Conservation (phyloP, 2,797 vertebrate species). For the Lacerta bilineata region DNA sequence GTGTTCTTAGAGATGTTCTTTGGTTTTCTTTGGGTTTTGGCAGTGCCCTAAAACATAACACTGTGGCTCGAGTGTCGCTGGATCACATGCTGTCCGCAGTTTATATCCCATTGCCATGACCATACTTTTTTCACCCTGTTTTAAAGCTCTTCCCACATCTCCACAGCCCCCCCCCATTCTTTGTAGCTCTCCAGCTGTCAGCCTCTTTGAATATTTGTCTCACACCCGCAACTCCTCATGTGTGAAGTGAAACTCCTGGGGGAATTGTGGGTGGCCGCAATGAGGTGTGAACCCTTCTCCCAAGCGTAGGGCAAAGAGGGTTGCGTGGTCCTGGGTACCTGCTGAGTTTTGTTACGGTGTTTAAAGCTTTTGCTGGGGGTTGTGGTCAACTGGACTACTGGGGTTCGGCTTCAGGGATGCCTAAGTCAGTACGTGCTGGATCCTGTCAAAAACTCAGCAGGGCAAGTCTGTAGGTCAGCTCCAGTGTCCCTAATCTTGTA, state of each 20-base stretch:
- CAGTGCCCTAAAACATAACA: neutral
- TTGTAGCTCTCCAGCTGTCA: neutral
- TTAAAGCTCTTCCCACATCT: neutral
- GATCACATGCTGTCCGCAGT: neutral
- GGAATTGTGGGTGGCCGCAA: neutral
- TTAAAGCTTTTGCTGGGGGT: neutral
- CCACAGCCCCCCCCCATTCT: neutral
- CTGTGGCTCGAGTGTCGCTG: neutral
- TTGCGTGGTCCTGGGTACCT: neutral
- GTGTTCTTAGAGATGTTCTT: neutral
- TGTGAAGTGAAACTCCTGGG: neutral
- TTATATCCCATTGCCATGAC: neutral
- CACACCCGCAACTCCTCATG: no score
- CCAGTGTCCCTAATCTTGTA: neutral
- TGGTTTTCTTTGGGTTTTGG: neutral
- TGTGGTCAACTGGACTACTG: neutral
- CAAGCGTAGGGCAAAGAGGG: neutral
- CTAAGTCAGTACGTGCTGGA: neutral
- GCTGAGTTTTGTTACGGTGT: neutral
- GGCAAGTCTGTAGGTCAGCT: neutral
- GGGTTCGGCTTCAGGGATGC: neutral
- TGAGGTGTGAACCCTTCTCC: neutral
- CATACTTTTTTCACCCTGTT: neutral
- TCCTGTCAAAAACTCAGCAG: neutral
- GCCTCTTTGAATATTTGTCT: neutral